Conservation (phyloP, 2,797 vertebrate species). For the Taeniopygia guttata region DNA sequence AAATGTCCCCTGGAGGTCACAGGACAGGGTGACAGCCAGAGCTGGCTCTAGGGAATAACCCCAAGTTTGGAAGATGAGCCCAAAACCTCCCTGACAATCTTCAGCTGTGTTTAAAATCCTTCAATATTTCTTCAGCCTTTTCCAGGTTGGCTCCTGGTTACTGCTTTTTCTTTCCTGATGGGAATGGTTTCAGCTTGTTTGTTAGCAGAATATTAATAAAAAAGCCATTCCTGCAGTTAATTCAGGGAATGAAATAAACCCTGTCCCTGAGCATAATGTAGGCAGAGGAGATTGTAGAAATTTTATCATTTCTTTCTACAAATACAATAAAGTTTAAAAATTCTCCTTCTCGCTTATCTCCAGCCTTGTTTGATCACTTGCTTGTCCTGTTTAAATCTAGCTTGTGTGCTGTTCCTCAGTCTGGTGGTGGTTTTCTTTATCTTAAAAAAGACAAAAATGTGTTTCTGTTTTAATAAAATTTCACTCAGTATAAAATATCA, state of each 20-base stretch:
- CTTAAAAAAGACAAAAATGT: background rate
- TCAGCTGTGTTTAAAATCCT: background rate
- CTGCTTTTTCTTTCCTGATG: background rate
- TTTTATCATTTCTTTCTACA: background rate
- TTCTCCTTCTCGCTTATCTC: background rate
- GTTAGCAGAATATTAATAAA: background rate
- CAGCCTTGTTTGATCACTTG: background rate
- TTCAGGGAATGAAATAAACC: background rate
- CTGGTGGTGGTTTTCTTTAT: background rate
- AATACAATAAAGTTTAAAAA: background rate
- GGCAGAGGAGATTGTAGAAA: background rate
- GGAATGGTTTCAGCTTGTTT: background rate
- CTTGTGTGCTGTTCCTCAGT: background rate
- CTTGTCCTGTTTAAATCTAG: background rate
- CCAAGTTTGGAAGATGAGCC: background rate
- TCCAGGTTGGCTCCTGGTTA: background rate
- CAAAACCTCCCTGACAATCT: background rate
- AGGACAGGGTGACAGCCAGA: background rate
- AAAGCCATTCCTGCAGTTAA: background rate
- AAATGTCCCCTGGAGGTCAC: background rate
- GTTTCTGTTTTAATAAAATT: background rate
- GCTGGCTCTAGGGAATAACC: background rate
- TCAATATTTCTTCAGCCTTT: background rate
- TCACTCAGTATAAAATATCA: background rate
- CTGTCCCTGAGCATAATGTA: background rate